Base-by-base conservation (phyloP, 2,113 vertebrate genomes). In the Halcyon senegalensis region DNA sequence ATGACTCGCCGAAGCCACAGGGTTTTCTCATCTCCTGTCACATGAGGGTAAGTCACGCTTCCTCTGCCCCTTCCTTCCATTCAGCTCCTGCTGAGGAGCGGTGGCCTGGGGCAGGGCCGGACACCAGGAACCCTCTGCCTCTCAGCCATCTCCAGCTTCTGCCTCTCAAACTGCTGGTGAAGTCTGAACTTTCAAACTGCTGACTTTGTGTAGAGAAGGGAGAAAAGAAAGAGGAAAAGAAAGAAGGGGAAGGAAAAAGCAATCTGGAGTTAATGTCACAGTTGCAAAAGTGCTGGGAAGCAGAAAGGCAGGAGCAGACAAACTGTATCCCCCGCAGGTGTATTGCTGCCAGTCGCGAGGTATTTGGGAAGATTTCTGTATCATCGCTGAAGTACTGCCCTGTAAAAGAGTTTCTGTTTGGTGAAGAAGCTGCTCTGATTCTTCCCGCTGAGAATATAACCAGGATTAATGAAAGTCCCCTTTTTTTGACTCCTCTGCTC, bases 191-290 rank as follows among this genome's bases (percentile, higher is more conserved):
- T 67, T 8, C 11, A 90, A 96, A 72, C 37, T 79, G 83, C 92
- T 96, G 96, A 77, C 60, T 75, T 75, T 14, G 56, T 33, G 20
- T 23, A 66, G 5, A 33, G 53, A 80, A 85, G 50, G 91, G 59
- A 69, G 58, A 85, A 74, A 93, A 86, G 21, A 90, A 95, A 96
- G 90, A 90, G 90, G 90, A 90, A 87, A 96, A 86, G 46, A 78
- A 84, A 84, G 64, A 91, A 91, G 63, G 7, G 80, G 77, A 96
- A 90, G 79, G 72, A 74, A 77, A 91, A 91, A 75, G 12, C 39
- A 53, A 81, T 44, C 43, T 75, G 56, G 64, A 92, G 35, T 70
- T 75, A 43, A 43, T n/a, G 88, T 33, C 89, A 59, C 15, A 2
- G 55, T n/a, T 93, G 67, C 88, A 44, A 17, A 93, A 86, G 5